Base-by-base conservation (phyloP, 2,888 invertebrate species). In the Sylvicola cinctus region DNA sequence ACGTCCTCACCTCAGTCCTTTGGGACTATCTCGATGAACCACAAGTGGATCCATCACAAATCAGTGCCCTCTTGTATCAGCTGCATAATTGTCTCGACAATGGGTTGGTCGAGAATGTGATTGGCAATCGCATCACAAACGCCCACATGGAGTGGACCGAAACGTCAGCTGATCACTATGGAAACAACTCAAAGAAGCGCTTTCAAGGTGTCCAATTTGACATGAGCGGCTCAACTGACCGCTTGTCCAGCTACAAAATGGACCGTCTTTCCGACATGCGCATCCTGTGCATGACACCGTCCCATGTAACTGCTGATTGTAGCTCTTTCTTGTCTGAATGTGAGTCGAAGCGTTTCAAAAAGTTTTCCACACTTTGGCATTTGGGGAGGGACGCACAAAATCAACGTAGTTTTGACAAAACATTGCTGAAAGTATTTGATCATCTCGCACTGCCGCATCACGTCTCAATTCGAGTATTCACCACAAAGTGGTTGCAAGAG, bases 401-500 rank as follows among this genome's bases (percentile, higher is more conserved):
- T 30, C 35, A 35, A 8, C 49, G 52, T 3, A 51, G 55, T 32
- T 55, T 52, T 45, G 59, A 48, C 43, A 75, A 77, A 47, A 78
- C 72, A 1, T 55, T 83, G 40, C 60, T 83, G 39, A 74, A 79
- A 49, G 68, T 83, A 15, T 42, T 58, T 30, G 58, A 58, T 36
- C 54, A 52, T 2, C 35, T 58, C 23, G 49, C 49, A 0, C 39
- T 58, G 36, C 55, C 55, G 0, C 47, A 52, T 14, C 53, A 56
- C 36, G 50, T 54, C 47, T 52, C 57, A 11, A 51, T 55, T 31
- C 48, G 57, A n/a, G 57, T 55, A 0, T 56, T 76, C 33, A 69
- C 79, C 0, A 74, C 75, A 43, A 70, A 72, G 16, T 88, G 87
- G 78, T 56, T 87, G 23, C 64, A 75, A 31, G 74, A 75, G 36